A percentile compares a stretch with the other conserved stretches of the same genome.
Conservation (phyloP, 1,140 invertebrate genomes). For the Listronotus bonariensis region DNA sequence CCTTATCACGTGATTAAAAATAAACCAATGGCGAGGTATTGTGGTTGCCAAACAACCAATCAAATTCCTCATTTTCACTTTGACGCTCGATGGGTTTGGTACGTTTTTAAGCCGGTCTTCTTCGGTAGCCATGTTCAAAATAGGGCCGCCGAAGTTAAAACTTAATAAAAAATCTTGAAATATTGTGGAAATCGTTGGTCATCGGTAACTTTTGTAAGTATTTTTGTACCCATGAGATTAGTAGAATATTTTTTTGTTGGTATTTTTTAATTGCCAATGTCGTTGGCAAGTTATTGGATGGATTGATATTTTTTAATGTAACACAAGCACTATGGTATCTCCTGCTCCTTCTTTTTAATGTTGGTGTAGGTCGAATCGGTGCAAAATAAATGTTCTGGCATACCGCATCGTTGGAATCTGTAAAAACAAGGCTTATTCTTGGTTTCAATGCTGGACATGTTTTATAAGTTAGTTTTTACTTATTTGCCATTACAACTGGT, state of each 20-base stretch:
- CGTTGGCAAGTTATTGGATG: too few species aligned
- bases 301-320: too few species aligned
- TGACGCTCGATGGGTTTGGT: conserved; percentile 1
- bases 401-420: conserved; percentile 35
- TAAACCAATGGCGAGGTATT: too few species aligned
- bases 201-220: not conserved
- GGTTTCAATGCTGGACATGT: conserved; percentile 36
- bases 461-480: too few species aligned
- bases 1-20: too few species aligned
- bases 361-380: conserved; percentile 38
- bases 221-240: not conserved
- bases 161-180: not conserved
- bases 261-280: too few species aligned
- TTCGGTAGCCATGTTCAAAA: conserved; percentile 5
- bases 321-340: conserved; percentile 34
- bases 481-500: too few species aligned
- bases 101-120: not conserved
- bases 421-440: conserved; percentile 22
- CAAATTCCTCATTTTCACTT: not conserved
- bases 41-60: conserved; percentile 8
- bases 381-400: conserved; percentile 27
- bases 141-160: not conserved
- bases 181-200: not conserved
- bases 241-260: too few species aligned
- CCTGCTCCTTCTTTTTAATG: conserved; percentile 24